phyloP scores from a whole-genome alignment of 2,113 vertebrate genomes.

The Halichoerus grypus region DNA sequence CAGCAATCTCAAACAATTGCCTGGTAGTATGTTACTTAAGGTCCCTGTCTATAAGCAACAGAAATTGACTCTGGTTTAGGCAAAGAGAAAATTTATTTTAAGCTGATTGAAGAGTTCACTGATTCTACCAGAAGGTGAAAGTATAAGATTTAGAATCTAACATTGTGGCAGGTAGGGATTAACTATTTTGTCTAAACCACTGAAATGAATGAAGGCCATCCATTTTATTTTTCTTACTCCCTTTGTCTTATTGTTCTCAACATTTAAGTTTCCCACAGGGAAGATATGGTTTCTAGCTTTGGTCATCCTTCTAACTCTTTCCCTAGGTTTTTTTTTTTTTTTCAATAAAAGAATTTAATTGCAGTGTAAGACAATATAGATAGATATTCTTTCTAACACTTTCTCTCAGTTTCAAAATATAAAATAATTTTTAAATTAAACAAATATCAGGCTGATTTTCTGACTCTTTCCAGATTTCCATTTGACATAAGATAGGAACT shows the following conservation, averaged over 20 bases:
- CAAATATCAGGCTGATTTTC: neutral
- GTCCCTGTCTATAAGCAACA: neutral
- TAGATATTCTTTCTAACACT: neutral
- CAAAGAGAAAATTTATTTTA: conserved; percentile 45
- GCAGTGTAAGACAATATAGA: neutral
- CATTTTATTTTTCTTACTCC: neutral
- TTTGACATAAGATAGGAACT: neutral
- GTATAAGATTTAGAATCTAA: conserved; percentile 5
- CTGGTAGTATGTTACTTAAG: conserved; percentile 25
- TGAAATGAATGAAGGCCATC: neutral
- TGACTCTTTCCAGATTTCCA: neutral
- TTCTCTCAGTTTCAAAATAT: neutral
- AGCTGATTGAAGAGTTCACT: neutral
- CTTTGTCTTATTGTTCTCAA: neutral
- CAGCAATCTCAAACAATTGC: neutral
- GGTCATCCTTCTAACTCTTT: neutral
- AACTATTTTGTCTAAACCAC: neutral
- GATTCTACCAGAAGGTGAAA: neutral
- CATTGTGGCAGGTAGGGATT: neutral
- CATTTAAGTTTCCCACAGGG: neutral
- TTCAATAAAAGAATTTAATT: neutral
- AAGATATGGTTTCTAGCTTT: neutral
- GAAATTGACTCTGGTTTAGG: conserved; percentile 23
- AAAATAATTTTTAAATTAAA: conserved; percentile 1
- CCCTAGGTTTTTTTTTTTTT: neutral